Evolutionary conservation across 2,888 invertebrate genomes (phyloP), one percentile per base, ranked within the genome.

Genomic region (Drosophila atripex): DNA sequence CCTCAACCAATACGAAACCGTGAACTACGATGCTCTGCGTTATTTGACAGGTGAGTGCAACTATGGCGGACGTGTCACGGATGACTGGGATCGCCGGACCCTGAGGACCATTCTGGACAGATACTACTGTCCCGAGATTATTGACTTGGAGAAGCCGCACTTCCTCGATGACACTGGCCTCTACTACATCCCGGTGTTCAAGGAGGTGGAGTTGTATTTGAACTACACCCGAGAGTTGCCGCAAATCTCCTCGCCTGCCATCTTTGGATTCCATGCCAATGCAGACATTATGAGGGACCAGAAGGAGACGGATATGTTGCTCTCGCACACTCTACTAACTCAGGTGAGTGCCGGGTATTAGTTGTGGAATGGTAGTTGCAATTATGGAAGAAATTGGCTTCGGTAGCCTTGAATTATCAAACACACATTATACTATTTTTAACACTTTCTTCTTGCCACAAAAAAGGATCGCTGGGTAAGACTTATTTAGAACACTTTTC

Each of bases 11-110:
- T 97, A 96, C 87, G 93, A 94, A 64, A 95, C 96, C 68, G 94
- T 97, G 0, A 96, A 96, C 91, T 97, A 95, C 90, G 96, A 97
- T 66, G 98, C 98, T 0, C 92, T 98, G 12, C 93, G 95, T 2
- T 98, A 98, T 92, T 92, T 98, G 82, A 97, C 97, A 0, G 98
- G 98, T 1, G 98, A 98, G 92, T 98, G 98, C 89, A 98, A 98
- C 93, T 99, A 98, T 90, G 98, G 98, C 7, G 98, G 98, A 0
- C 94, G 98, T 68, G 98, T 99, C 3, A 98, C 98, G 0, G 98
- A 98, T 89, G 97, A 97, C 90, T 98, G 98, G 97, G 98, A 99
- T 92, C 93, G 98, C 18, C 93, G 98, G 54, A 95, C 95, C 16
- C 93, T 98, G 52, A 94, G 94, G 85, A 97, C 98, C 0, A 95